A percentile compares a stretch with the other conserved stretches of the same genome.
These are phyloP conservation scores for Neomonachus schauinslandi DNA, from an alignment of 2,113 vertebrate genomes.

Conservation along the genomic window DNA sequence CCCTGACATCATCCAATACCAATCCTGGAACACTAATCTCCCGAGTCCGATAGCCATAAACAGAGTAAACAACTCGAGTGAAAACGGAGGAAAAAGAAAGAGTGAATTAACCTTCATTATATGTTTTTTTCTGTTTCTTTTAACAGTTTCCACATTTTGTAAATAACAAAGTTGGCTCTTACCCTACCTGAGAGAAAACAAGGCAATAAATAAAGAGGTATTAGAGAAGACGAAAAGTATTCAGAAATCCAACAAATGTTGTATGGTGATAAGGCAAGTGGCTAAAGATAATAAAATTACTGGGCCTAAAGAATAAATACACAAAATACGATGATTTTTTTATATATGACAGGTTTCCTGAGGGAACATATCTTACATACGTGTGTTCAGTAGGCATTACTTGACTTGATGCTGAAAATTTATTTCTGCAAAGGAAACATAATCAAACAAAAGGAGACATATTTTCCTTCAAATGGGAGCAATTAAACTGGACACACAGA, in stretches of 20 bases:
- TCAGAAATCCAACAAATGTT: neutral
- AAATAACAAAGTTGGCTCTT: neutral
- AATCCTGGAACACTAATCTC: constrained; percentile 74
- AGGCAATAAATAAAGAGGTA: neutral
- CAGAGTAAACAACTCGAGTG: constrained; percentile 34
- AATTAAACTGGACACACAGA: neutral
- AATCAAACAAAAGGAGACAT: neutral
- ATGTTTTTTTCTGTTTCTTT: neutral
- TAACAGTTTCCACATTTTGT: neutral
- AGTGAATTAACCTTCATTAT: neutral
- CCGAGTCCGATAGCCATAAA: constrained; percentile 73
- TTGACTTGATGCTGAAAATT: neutral
- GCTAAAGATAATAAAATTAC: neutral
- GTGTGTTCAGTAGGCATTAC: neutral
- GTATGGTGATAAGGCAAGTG: neutral
- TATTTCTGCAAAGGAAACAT: constrained; percentile 9
- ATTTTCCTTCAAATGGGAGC: neutral
- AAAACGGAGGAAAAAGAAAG: neutral
- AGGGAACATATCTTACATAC: neutral
- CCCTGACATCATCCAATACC: constrained; percentile 81
- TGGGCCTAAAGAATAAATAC: neutral
- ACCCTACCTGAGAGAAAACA: neutral
- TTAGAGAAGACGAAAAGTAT: neutral
- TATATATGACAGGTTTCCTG: neutral
- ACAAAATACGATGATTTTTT: neutral